Evolutionary conservation across 1,140 invertebrate species (phyloP).

Genomic region (Pseudoatta argentina): DNA sequence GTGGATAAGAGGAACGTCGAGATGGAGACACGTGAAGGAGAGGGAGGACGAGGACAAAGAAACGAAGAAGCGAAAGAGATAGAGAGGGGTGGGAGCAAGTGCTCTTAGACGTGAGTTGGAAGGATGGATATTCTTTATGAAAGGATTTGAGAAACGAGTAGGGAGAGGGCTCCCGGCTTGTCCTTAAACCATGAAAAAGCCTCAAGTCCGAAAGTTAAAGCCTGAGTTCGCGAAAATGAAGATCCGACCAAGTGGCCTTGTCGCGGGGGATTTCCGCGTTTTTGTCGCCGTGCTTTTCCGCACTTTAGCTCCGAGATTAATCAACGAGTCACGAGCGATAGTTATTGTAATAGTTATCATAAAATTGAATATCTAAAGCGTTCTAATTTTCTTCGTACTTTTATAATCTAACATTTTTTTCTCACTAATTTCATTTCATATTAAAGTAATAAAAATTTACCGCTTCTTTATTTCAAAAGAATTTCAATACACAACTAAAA

Average conservation of each 20-base stretch:
- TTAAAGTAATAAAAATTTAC: too few relatives aligned
- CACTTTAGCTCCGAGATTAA: neutral
- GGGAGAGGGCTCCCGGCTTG: constrained; percentile 80
- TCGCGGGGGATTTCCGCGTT: constrained; percentile 61
- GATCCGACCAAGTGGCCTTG: constrained; percentile 76
- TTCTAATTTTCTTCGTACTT: neutral
- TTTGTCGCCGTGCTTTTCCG: neutral
- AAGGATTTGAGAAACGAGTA: constrained; percentile 81
- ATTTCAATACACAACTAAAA: too few relatives aligned
- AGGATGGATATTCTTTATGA: constrained; percentile 79
- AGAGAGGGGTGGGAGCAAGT: neutral
- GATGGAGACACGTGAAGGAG: constrained; percentile 60
- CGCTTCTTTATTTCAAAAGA: too few relatives aligned
- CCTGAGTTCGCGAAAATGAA: constrained; percentile 82
- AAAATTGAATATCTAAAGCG: neutral
- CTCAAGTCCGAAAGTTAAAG: constrained; percentile 81
- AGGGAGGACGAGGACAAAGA: constrained; percentile 50
- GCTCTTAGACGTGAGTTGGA: constrained; percentile 31
- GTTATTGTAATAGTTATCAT: neutral
- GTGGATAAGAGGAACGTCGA: constrained; percentile 9
- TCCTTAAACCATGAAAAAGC: constrained; percentile 82
- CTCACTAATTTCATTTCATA: too few relatives aligned
- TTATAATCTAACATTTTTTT: neutral
- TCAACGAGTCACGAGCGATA: neutral
- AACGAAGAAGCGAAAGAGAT: constrained; percentile 24